Evolutionary conservation across 2,113 vertebrate species (phyloP).

Genomic region (Aspiorhynchus laticeps): DNA sequence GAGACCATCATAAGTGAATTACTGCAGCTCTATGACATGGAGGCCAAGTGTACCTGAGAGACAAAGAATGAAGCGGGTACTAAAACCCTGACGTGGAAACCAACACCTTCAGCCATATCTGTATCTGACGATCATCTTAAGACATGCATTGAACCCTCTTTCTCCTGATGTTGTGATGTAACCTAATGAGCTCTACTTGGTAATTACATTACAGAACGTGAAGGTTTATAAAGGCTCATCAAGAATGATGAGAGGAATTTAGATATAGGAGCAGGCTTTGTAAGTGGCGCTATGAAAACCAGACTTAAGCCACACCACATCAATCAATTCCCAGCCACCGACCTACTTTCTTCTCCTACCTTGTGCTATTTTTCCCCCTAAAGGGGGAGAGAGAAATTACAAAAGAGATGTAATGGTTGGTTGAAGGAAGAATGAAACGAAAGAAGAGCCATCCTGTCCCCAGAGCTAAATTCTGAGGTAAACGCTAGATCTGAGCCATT

Average conservation of each 20-base stretch:
- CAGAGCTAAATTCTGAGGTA: slow-evolving; percentile 40
- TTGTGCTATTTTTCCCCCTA: slow-evolving; percentile 46
- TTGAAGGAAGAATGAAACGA: slow-evolving; percentile 13
- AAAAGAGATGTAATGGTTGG: background rate
- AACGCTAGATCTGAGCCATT: slow-evolving; percentile 45
- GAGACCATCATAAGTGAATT: slow-evolving; percentile 83
- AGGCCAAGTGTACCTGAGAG: slow-evolving; percentile 81
- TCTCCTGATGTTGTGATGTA: background rate
- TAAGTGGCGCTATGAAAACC: slow-evolving; percentile 39
- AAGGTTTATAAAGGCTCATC: background rate
- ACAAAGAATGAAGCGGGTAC: background rate
- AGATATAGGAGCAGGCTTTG: background rate
- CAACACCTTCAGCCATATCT: background rate
- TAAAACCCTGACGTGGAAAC: slow-evolving; percentile 9
- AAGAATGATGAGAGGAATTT: background rate
- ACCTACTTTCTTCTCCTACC: slow-evolving; percentile 52
- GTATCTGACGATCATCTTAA: background rate
- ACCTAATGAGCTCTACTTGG: background rate
- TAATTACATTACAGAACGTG: slow-evolving; percentile 16
- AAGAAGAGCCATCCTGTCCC: slow-evolving; percentile 22
- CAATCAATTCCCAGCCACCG: slow-evolving; percentile 47
- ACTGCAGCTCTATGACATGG: slow-evolving; percentile 85
- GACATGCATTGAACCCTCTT: background rate
- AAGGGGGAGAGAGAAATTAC: background rate
- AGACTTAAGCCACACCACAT: slow-evolving; percentile 45